Percentiles rank a stretch among this genome's conserved stretches.
These are phyloP conservation scores for Opisthocomus hoazin DNA, from an alignment of 2,113 vertebrate genomes.

Conservation along the genomic window DNA sequence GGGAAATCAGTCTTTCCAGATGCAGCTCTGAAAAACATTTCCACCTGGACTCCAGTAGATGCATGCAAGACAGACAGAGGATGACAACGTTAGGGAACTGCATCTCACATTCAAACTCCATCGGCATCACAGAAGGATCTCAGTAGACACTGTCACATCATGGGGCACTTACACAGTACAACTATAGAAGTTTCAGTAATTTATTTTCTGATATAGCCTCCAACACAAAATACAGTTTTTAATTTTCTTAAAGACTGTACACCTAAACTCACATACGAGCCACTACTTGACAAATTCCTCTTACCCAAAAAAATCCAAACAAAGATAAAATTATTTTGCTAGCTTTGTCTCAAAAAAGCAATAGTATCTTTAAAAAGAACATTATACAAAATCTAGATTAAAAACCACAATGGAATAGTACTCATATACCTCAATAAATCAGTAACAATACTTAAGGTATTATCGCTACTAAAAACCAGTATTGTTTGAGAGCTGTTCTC, in stretches of 20 bases:
- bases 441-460: background rate
- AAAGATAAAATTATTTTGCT: background rate
- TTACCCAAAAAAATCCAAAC: background rate
- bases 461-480: background rate
- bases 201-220: background rate
- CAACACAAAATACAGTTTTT: background rate
- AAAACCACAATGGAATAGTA: background rate
- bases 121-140: background rate
- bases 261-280: background rate
- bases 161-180: background rate
- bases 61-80: background rate
- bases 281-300: background rate
- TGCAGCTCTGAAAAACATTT: background rate
- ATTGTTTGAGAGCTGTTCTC: background rate
- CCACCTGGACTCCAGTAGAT: background rate
- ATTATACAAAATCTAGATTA: background rate
- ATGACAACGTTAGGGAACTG: background rate
- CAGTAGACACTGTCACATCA: background rate
- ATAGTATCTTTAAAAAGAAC: background rate
- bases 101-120: background rate
- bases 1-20: background rate
- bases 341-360: background rate
- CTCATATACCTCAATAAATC: background rate
- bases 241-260: background rate
- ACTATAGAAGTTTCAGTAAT: background rate